Evolutionary conservation across 2,797 vertebrate species (phyloP).

Genomic region (Tangara arthus): DNA sequence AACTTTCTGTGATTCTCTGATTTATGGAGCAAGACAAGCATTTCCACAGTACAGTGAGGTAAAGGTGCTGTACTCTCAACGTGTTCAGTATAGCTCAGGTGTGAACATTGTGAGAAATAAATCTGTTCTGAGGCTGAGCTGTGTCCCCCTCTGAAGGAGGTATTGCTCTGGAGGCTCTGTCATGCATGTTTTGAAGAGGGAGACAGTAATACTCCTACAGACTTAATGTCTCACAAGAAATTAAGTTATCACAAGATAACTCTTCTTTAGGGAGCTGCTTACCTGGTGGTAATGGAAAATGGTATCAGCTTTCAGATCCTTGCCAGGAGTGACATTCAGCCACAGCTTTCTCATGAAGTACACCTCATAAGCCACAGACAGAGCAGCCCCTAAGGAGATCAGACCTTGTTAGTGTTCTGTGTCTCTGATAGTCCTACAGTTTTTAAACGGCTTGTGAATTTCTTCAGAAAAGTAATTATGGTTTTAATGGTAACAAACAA

Average conservation of each 20-base stretch:
- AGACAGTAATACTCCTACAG: not conserved
- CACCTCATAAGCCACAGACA: slow-evolving; percentile 80
- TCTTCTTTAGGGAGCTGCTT: not conserved
- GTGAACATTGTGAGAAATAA: not conserved
- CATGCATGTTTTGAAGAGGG: not conserved
- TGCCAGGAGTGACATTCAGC: slow-evolving; percentile 88
- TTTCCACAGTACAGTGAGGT: not conserved
- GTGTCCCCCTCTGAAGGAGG: not conserved
- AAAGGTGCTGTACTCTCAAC: not conserved
- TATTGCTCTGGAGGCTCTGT: not conserved
- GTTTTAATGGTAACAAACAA: not conserved
- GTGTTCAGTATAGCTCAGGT: not conserved
- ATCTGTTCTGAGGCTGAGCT: not conserved
- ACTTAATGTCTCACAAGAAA: not conserved
- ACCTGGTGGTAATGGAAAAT: slow-evolving; percentile 98
- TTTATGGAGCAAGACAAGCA: not conserved
- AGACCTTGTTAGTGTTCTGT: not conserved
- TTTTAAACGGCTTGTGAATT: not conserved
- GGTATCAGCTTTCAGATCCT: slow-evolving; percentile 86
- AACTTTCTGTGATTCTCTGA: not conserved
- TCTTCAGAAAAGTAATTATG: not conserved
- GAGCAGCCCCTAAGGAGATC: slow-evolving; percentile 68
- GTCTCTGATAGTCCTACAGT: not conserved
- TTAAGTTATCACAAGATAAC: not conserved
- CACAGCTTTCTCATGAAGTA: slow-evolving; percentile 97